Evolutionary conservation across 2,797 vertebrate species (phyloP), one percentile per base, ranked within the genome.

Genomic region (Denticeps clupeoides): DNA sequence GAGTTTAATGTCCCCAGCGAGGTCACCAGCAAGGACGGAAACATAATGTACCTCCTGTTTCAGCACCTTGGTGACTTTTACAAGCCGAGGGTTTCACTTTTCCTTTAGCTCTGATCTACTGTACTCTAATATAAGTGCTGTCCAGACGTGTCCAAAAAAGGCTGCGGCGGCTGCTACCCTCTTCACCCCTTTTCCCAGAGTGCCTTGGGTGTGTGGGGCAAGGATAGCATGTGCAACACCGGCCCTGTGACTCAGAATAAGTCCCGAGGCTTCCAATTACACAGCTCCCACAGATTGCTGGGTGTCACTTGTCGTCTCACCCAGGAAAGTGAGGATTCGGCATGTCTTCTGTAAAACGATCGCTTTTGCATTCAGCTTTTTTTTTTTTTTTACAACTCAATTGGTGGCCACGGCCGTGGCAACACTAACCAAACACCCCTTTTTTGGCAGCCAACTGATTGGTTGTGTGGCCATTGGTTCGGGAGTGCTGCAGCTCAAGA

Each of bases 191-290:
- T 71, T 73, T 74, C 76, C 75, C 72, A 71, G 33, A 37, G 54
- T 63, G 70, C 71, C 62, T 55, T 51, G 63, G 64, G 46, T 18
- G 19, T 21, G 44, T 31, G 45, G 11, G 12, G 27, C n/a, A n/a
- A n/a, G 28, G 4, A 28, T 31, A n/a, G 28, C 28, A 31, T 31
- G 4, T 31, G 43, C 46, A 24, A 24, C 53, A 57, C 56, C 26
- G 55, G 55, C 59, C 58, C 19, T 43, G 58, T 76, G 63, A 45
- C 56, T 80, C 71, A 74, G 77, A 82, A 82, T 82, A 81, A 77
- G 72, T 72, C 64, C 35, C 64, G 56, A 70, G 64, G 46, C 63
- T 73, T 83, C 81, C 63, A 79, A 76, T 87, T 84, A 79, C 77
- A 73, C 69, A 66, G 72, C 74, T 63, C 74, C 67, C 72, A 77